Evolutionary conservation across 2,888 invertebrate species (phyloP).

Genomic region (Terebella lapidaria): DNA sequence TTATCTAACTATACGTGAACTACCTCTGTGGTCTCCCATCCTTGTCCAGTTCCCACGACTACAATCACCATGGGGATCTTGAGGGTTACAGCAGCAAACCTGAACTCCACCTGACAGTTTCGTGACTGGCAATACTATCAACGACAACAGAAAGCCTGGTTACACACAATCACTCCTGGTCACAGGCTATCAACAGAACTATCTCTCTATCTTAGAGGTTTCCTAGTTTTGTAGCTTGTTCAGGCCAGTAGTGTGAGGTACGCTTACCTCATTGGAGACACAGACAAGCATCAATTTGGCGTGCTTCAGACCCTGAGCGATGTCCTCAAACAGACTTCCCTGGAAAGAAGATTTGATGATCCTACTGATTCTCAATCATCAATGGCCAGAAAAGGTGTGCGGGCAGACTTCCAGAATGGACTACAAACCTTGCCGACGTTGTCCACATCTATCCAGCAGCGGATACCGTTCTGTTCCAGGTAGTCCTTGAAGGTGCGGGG

Average conservation of each 20-base stretch:
- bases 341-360: too few species aligned
- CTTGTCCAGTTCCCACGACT: constrained; percentile 18
- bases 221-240: too few species aligned
- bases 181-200: too few species aligned
- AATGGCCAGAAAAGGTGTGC: too few species aligned
- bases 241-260: too few species aligned
- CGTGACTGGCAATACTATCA: constrained; percentile 22
- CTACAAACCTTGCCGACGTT: constrained; percentile 24
- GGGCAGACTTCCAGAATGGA: too few species aligned
- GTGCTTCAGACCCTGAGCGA: constrained; percentile 43
- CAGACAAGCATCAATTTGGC: constrained; percentile 46
- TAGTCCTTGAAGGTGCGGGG: constrained; percentile 41
- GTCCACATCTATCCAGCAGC: constrained; percentile 50
- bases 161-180: too few species aligned
- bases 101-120: constrained; percentile 28
- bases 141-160: too few species aligned
- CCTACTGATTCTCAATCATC: too few species aligned
- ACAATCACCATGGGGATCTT: constrained; percentile 20
- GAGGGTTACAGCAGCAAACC: constrained; percentile 21
- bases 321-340: constrained; percentile 48
- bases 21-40: constrained; percentile 19
- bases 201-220: too few species aligned
- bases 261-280: constrained; percentile 42
- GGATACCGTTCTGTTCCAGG: constrained; percentile 37
- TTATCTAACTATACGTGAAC: too few species aligned